These are phyloP conservation scores for Psammodynastes pulverulentus DNA, from an alignment of 2,113 vertebrate genomes.

Conservation along the genomic window DNA sequence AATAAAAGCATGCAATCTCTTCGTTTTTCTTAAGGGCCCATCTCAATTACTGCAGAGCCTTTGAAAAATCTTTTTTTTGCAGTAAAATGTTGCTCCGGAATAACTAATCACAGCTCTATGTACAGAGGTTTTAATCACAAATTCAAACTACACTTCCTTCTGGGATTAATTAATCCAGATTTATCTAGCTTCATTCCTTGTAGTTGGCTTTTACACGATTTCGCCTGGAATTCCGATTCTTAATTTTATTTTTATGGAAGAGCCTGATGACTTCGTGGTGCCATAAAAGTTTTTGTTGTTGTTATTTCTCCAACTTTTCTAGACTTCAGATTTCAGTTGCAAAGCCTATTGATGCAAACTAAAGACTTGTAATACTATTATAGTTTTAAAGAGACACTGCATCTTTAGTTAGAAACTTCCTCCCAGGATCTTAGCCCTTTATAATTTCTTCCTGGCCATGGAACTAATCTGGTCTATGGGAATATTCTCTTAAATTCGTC, in stretches of 20 bases:
- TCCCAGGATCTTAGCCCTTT: not conserved
- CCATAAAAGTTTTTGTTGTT: too few relatives aligned
- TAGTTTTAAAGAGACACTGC: not conserved
- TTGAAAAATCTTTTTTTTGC: not conserved
- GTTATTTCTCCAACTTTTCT: not conserved
- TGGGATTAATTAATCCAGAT: not conserved
- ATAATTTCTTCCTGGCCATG: not conserved
- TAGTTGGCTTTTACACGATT: not conserved
- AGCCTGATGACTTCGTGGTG: not conserved
- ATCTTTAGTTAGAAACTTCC: not conserved
- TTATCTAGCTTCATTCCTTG: not conserved
- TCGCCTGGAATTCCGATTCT: not conserved
- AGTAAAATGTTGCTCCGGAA: not conserved
- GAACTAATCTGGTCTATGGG: not conserved
- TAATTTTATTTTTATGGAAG: not conserved
- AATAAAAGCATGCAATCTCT: not conserved
- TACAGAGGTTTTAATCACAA: not conserved
- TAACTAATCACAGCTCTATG: not conserved
- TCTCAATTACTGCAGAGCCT: not conserved
- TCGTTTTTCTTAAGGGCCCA: not conserved
- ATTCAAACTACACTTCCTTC: not conserved
- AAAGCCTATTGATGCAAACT: not conserved
- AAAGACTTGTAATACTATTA: not conserved
- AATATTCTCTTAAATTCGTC: not conserved
- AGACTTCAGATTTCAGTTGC: not conserved